Percentiles rank a stretch among this genome's conserved stretches.
Conservation (phyloP, 2,888 invertebrate genomes). For the Ornithoptera priamus region DNA sequence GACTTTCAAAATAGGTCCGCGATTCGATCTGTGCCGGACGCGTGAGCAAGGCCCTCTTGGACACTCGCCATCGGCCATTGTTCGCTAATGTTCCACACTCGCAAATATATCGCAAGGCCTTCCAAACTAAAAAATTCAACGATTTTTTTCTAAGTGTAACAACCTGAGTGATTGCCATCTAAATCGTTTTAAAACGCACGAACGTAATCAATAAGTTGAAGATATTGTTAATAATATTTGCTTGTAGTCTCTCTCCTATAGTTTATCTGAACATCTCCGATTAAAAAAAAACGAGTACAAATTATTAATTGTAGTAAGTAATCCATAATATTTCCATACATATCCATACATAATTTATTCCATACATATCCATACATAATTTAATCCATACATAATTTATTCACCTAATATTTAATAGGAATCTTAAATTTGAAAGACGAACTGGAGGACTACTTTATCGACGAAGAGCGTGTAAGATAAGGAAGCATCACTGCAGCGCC, state of each 20-base stretch:
- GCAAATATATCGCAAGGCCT: conserved; percentile 14
- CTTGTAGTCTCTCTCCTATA: not conserved
- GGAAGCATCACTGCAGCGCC: too few species aligned
- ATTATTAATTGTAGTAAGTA: too few species aligned
- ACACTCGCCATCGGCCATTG: conserved; percentile 28
- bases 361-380: too few species aligned
- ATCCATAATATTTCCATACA: too few species aligned
- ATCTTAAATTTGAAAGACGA: too few species aligned
- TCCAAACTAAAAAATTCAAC: not conserved
- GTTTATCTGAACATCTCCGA: not conserved
- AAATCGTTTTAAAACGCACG: not conserved
- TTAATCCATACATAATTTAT: too few species aligned
- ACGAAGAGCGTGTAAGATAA: too few species aligned
- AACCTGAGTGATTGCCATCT: not conserved
- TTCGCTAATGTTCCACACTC: conserved; percentile 2
- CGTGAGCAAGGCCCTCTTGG: conserved; percentile 23
- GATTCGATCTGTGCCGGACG: conserved; percentile 26
- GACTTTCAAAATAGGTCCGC: conserved; percentile 34
- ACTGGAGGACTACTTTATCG: too few species aligned
- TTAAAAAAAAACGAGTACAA: too few species aligned
- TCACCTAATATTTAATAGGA: too few species aligned
- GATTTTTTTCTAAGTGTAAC: not conserved
- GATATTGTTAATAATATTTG: not conserved
- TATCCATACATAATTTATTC: too few species aligned
- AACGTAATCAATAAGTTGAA: not conserved